Evolutionary conservation across 2,888 invertebrate species (phyloP), one percentile per base, ranked within the genome.

Genomic region (Cyclophora albipunctata): DNA sequence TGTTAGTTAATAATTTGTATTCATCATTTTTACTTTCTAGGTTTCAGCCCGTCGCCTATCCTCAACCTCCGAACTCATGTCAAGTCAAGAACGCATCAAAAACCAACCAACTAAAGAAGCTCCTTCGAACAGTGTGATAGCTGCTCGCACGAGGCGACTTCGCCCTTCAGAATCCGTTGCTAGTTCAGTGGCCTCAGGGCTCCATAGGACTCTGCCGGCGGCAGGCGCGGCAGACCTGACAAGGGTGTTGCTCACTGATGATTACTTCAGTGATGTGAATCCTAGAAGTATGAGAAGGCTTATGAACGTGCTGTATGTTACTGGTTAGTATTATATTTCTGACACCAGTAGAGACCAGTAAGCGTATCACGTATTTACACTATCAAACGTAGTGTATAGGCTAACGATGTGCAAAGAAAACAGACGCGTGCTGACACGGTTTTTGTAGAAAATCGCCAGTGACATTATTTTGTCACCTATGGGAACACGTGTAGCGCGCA

Each of bases 191-290:
- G 96, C 96, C 34, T 96, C 96, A 37, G 95, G 96, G 74, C 86
- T 96, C 54, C 95, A 96, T 80, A 90, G 94, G 50, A 67, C 92
- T 80, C 75, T 72, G 40, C 75, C 75, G 4, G 75, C 78, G 64
- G 62, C 68, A 2, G 95, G 94, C 3, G 94, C 95, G 2, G 94
- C 94, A 44, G 89, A 83, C 61, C 71, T 91, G 34, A 88, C 95
- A 43, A 93, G 96, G 64, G 96, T 97, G 87, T 90, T 99, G 60
- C 91, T 98, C 33, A 98, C 98, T 1, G 98, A 98, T 73, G 98
- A 99, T 81, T 99, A 99, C 89, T 99, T 99, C 82, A 98, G 98
- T 68, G 99, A 99, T 80, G 97, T 99, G 58, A 99, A 98, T 89
- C 99, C 99, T 0, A 90, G 98, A 45, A 98, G 97, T 68, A 98